phyloP scores from a whole-genome alignment of 2,888 invertebrate species.

The Periphyllus acericola region DNA sequence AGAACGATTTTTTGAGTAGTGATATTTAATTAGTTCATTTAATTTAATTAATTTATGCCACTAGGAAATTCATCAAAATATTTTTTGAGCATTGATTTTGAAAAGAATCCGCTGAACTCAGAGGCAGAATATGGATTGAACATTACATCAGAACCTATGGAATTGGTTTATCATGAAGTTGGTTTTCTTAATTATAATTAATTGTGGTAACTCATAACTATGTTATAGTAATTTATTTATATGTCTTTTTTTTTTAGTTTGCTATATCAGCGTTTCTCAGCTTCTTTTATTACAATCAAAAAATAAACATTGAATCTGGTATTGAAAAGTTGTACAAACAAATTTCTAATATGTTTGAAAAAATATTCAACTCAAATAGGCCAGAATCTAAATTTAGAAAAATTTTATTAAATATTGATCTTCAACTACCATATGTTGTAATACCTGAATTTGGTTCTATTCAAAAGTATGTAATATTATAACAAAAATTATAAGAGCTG shows the following conservation, averaged over 20 bases:
- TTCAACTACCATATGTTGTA: constrained; percentile 80
- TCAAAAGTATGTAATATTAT: constrained; percentile 71
- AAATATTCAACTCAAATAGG: constrained; percentile 69
- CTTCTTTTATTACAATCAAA: constrained; percentile 68
- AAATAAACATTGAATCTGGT: constrained; percentile 66
- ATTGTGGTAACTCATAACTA: neutral
- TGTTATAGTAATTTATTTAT: neutral
- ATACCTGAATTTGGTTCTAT: constrained; percentile 80
- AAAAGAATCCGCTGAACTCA: constrained; percentile 75
- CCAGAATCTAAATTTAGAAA: constrained; percentile 71
- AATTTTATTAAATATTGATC: constrained; percentile 77
- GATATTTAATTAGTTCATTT: neutral
- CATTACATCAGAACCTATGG: constrained; percentile 78
- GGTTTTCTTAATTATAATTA: constrained; percentile 14
- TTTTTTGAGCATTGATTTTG: constrained; percentile 79
- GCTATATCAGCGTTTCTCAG: constrained; percentile 77
- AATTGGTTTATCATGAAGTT: constrained; percentile 82
- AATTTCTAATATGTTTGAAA: constrained; percentile 66
- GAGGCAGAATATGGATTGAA: constrained; percentile 77
- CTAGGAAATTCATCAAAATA: constrained; percentile 75
- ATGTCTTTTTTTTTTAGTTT: constrained; percentile 71
- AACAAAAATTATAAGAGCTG: constrained; percentile 1
- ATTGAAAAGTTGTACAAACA: constrained; percentile 63
- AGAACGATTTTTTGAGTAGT: neutral
- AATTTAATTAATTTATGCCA: constrained; percentile 63